These are phyloP conservation scores for Stomatorhinus ivindoensis DNA, from an alignment of 2,113 vertebrate species.

Conservation along the genomic window DNA sequence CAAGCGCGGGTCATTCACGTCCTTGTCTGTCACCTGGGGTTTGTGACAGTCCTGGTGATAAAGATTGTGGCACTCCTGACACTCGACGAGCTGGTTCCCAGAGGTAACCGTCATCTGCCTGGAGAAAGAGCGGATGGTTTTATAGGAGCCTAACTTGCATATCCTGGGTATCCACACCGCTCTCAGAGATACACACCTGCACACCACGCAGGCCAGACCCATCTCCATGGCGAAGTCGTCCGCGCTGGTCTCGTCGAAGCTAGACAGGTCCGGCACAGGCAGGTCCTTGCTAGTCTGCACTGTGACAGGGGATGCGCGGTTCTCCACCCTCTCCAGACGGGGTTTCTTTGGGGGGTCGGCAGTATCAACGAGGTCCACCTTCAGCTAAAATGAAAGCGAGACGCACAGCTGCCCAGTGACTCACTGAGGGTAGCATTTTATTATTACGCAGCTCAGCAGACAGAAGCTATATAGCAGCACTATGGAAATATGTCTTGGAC, in stretches of 20 bases:
- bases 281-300: slow-evolving; percentile 85
- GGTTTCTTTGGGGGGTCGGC: slow-evolving; percentile 80
- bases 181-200: slow-evolving; percentile 62
- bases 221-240: slow-evolving; percentile 99
- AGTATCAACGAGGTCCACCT: slow-evolving; percentile 69
- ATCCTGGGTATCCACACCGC: not conserved
- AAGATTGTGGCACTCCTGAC: slow-evolving; percentile 97
- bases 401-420: not conserved
- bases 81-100: slow-evolving; percentile 94
- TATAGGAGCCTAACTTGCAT: not conserved
- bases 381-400: slow-evolving; percentile 54
- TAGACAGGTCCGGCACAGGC: slow-evolving; percentile 74
- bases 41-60: slow-evolving; percentile 99
- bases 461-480: not conserved
- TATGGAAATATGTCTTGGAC: not conserved
- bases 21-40: slow-evolving; percentile 96
- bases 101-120: slow-evolving; percentile 97
- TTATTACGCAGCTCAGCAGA: not conserved
- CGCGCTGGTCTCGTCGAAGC: slow-evolving; percentile 90
- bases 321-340: slow-evolving; percentile 79
- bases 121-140: not conserved
- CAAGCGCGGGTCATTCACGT: slow-evolving; percentile 91
- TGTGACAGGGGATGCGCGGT: slow-evolving; percentile 78
- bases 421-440: not conserved
- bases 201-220: slow-evolving; percentile 94